Evolutionary conservation across 2,113 vertebrate species (phyloP).

Genomic region (Scatophagus argus): DNA sequence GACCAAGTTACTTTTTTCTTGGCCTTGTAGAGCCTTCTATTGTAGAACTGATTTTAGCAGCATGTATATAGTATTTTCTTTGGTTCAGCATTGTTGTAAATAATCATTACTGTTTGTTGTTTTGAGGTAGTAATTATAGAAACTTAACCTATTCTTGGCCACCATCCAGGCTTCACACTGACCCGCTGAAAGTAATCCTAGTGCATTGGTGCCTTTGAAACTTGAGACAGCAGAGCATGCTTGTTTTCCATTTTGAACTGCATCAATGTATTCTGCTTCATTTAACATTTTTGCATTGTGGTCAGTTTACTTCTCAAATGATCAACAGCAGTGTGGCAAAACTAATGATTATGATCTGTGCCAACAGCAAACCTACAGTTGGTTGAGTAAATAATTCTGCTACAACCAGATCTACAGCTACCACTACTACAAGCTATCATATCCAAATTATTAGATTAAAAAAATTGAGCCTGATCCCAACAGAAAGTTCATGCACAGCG

Average conservation of each 20-base stretch:
- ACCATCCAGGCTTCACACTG: slow-evolving; percentile 33
- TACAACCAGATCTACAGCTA: no score
- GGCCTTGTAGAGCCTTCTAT: slow-evolving; percentile 20
- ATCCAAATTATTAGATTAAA: slow-evolving; percentile 22
- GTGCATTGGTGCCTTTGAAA: slow-evolving; percentile 52
- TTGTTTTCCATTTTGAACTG: background rate
- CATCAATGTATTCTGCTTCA: background rate
- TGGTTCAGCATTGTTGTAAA: background rate
- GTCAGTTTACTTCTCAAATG: background rate
- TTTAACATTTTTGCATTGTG: background rate
- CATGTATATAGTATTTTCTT: slow-evolving; percentile 11
- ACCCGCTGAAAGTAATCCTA: slow-evolving; percentile 47
- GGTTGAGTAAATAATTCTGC: background rate
- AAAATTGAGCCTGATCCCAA: slow-evolving; percentile 3
- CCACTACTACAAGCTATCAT: slow-evolving; percentile 3
- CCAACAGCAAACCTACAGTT: background rate
- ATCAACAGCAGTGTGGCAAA: background rate
- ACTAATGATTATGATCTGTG: background rate
- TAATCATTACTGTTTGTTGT: slow-evolving; percentile 1
- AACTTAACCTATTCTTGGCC: slow-evolving; percentile 33
- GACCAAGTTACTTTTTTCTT: slow-evolving; percentile 19
- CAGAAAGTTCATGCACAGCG: slow-evolving; percentile 18
- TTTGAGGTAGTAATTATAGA: slow-evolving; percentile 33
- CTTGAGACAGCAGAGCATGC: slow-evolving; percentile 38
- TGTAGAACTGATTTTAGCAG: slow-evolving; percentile 13